A percentile compares a stretch with the other conserved stretches of the same genome.
phyloP scores from a whole-genome alignment of 30 jellyfish, hydroid and myxozoan genomes.

The Cassiopea xamachana region DNA sequence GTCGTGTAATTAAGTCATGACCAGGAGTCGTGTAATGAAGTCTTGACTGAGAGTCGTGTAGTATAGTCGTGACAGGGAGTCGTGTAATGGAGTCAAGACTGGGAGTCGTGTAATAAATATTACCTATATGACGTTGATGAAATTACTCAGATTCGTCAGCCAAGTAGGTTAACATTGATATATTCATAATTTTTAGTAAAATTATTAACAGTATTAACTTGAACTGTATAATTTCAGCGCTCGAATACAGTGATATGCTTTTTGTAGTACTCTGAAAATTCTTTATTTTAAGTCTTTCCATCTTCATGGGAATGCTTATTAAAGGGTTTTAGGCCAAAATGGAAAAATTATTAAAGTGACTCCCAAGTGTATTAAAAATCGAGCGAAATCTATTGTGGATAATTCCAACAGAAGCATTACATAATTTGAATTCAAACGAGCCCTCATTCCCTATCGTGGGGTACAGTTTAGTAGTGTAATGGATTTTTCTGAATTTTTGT shows the following conservation, averaged over 20 bases:
- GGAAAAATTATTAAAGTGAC: too few relatives aligned
- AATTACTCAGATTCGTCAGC: background rate
- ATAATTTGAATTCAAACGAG: too few relatives aligned
- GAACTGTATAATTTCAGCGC: conserved; percentile 3
- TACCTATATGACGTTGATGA: background rate
- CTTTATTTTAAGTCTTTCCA: too few relatives aligned
- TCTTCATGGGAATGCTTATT: too few relatives aligned
- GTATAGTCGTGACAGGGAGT: background rate
- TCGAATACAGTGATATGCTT: background rate
- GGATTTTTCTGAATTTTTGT: too few relatives aligned
- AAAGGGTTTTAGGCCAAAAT: too few relatives aligned
- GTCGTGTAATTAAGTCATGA: background rate
- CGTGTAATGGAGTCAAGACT: background rate
- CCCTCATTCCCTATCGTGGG: too few relatives aligned
- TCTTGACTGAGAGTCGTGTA: background rate
- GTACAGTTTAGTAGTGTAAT: too few relatives aligned
- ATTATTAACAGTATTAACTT: background rate
- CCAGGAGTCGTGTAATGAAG: too few relatives aligned
- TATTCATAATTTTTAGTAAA: background rate
- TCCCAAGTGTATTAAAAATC: too few relatives aligned
- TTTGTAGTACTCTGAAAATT: background rate
- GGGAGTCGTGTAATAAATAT: background rate
- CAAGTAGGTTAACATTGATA: background rate
- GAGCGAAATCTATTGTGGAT: too few relatives aligned
- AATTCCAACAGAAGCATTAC: too few relatives aligned